These are phyloP conservation scores for Chiloscyllium plagiosum DNA, from an alignment of 2,113 vertebrate species.

Conservation along the genomic window DNA sequence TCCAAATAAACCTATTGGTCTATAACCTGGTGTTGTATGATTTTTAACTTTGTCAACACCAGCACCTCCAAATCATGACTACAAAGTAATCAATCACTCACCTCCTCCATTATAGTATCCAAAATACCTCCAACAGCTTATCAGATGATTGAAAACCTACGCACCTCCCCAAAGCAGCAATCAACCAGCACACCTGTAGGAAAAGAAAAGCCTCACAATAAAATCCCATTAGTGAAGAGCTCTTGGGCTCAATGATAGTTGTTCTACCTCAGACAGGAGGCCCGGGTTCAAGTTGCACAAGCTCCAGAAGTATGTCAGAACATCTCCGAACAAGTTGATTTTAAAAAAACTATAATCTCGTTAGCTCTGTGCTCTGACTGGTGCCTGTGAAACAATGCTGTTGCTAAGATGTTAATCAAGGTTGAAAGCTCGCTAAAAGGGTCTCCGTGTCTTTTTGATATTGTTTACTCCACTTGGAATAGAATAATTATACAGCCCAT, in stretches of 20 bases:
- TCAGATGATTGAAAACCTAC: neutral
- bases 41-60: too few relatives aligned
- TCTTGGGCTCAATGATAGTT: too few relatives aligned
- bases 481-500: neutral
- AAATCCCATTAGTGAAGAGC: neutral
- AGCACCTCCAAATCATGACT: too few relatives aligned
- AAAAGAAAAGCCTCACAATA: neutral
- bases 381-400: neutral
- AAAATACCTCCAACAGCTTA: neutral
- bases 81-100: neutral
- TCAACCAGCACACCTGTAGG: neutral
- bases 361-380: neutral
- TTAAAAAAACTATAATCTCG: too few relatives aligned
- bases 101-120: neutral
- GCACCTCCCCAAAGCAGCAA: neutral
- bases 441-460: neutral
- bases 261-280: too few relatives aligned
- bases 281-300: too few relatives aligned
- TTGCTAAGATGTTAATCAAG: neutral
- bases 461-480: neutral
- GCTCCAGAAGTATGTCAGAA: too few relatives aligned
- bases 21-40: too few relatives aligned
- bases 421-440: neutral
- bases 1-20: too few relatives aligned
- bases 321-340: too few relatives aligned